Conservation (phyloP, 2,888 invertebrate species). For the Cantharis rufa region DNA sequence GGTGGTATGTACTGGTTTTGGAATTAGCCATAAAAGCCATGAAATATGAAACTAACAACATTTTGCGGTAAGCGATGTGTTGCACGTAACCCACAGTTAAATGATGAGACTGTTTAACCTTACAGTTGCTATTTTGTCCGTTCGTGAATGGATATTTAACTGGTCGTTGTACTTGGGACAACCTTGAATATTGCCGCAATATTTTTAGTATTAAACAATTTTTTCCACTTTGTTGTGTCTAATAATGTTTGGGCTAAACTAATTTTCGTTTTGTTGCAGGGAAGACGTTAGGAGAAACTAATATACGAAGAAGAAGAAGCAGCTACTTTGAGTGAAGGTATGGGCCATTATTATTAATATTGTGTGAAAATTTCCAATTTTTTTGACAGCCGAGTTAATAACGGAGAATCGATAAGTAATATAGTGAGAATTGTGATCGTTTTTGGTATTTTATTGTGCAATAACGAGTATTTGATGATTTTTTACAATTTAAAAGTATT, state of each 20-base stretch:
- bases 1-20: constrained; percentile 30
- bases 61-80: constrained; percentile 33
- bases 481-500: background rate
- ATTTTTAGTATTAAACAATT: background rate
- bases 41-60: constrained; percentile 33
- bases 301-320: background rate
- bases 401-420: background rate
- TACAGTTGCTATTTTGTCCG: constrained; percentile 29
- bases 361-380: background rate
- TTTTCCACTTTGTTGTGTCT: background rate
- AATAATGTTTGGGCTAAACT: background rate
- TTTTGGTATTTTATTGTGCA: background rate
- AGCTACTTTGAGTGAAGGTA: background rate
- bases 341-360: background rate
- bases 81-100: constrained; percentile 31
- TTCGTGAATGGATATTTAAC: constrained; percentile 28
- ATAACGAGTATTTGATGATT: background rate
- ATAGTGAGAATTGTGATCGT: background rate
- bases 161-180: constrained; percentile 29
- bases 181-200: constrained; percentile 19
- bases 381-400: background rate
- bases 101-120: constrained; percentile 33
- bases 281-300: background rate
- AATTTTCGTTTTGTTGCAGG: background rate
- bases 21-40: constrained; percentile 32